Conservation (phyloP, 2,113 vertebrate species). For the Microcebus murinus region DNA sequence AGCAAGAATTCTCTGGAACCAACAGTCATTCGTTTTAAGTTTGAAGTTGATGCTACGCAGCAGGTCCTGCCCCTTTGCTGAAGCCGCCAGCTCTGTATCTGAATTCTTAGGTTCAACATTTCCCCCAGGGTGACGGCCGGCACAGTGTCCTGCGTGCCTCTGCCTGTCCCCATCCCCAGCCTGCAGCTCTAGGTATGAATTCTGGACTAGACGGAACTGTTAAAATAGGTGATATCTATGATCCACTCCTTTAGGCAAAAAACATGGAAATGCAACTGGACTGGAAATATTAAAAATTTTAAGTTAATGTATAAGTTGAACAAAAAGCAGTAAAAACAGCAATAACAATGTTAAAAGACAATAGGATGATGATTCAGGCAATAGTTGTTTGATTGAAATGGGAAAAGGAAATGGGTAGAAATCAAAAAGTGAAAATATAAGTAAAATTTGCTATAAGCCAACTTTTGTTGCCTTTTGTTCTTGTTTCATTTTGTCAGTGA, state of each 20-base stretch:
- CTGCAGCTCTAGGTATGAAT: neutral
- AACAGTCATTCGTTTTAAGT: neutral
- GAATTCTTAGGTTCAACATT: neutral
- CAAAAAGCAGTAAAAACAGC: neutral
- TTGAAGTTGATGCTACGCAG: neutral
- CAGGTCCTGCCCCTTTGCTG: neutral
- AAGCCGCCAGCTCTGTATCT: neutral
- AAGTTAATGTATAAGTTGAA: neutral
- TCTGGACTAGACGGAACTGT: neutral
- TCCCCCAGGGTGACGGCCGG: neutral
- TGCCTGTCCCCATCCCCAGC: rapidly evolving
- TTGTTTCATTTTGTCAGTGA: neutral
- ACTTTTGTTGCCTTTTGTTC: neutral
- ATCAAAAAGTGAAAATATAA: neutral
- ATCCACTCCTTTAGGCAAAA: neutral
- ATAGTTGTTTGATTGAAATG: neutral
- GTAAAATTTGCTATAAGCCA: neutral
- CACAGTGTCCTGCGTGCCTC: rapidly evolving
- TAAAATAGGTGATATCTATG: no score
- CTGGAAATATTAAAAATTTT: neutral
- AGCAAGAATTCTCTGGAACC: neutral
- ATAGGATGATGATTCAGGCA: neutral
- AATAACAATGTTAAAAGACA: rapidly evolving
- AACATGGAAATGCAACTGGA: neutral
- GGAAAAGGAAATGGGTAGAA: no score